Conservation (phyloP, 53 echinoderm and acorn worm genomes). For the Patiria pectinifera region DNA sequence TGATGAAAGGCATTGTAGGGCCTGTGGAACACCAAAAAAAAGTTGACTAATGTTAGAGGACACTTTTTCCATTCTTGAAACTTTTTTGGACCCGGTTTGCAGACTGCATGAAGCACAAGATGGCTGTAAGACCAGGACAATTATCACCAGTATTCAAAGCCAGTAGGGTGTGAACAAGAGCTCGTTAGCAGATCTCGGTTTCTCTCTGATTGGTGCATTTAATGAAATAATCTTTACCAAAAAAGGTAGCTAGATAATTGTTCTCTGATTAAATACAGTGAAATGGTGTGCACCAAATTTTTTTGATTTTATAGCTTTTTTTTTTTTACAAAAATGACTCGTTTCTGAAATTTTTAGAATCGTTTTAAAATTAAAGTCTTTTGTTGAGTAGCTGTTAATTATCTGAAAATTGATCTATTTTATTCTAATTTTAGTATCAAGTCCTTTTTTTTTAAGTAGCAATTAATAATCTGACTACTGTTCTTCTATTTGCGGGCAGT, state of each 20-base stretch:
- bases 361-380: background rate
- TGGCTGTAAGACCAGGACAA: too few relatives aligned
- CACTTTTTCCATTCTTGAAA: too few relatives aligned
- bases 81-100: too few relatives aligned
- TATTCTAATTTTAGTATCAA: background rate
- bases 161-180: too few relatives aligned
- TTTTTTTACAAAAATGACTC: conserved; percentile 14
- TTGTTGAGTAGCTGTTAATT: background rate
- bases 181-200: background rate
- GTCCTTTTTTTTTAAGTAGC: background rate
- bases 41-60: too few relatives aligned
- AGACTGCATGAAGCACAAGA: too few relatives aligned
- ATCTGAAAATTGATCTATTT: background rate
- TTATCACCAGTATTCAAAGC: too few relatives aligned
- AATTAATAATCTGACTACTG: background rate
- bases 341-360: conserved; percentile 34
- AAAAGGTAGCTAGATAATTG: conserved; percentile 15
- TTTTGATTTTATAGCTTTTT: conserved; percentile 6
- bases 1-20: too few relatives aligned
- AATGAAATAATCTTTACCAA: conserved; percentile 7
- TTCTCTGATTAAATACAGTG: conserved; percentile 44
- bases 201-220: background rate
- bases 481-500: conserved; percentile 37
- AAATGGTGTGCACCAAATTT: conserved; percentile 34
- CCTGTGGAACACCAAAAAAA: too few relatives aligned